These are phyloP conservation scores for Leptarthrus brevirostris DNA, from an alignment of 2,888 invertebrate genomes.

Conservation along the genomic window DNA sequence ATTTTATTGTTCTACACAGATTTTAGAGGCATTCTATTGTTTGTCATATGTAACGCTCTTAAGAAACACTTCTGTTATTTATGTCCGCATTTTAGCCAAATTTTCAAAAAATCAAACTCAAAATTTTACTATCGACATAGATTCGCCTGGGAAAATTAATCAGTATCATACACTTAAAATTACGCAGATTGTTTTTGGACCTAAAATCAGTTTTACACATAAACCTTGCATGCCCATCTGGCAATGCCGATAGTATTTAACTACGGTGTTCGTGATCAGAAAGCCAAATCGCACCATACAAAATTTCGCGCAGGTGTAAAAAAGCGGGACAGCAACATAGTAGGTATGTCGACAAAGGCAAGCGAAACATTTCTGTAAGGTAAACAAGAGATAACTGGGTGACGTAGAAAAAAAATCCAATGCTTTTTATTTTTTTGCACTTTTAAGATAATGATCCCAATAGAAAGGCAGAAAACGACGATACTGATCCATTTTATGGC, in stretches of 20 bases:
- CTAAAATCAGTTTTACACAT: no score
- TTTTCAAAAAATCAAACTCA: no score
- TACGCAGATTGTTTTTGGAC: no score
- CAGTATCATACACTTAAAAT: no score
- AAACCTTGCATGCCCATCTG: no score
- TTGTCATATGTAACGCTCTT: no score
- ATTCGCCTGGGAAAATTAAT: no score
- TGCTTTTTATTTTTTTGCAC: neutral
- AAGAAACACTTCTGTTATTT: no score
- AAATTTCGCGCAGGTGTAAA: conserved; percentile 52
- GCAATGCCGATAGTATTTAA: conserved; percentile 1
- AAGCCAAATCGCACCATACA: neutral
- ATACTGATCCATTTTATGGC: neutral
- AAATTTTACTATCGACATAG: no score
- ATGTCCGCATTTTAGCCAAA: no score
- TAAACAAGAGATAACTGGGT: conserved; percentile 38
- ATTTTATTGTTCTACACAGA: no score
- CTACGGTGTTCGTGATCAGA: conserved; percentile 17
- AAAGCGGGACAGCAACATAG: conserved; percentile 32
- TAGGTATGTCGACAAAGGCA: conserved; percentile 5
- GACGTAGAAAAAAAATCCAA: neutral
- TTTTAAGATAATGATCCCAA: neutral
- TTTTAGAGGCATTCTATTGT: no score
- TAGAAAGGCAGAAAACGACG: neutral
- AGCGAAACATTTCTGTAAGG: conserved; percentile 22